These are phyloP conservation scores for Hippoglossus hippoglossus DNA, from an alignment of 2,797 vertebrate genomes.

Conservation along the genomic window DNA sequence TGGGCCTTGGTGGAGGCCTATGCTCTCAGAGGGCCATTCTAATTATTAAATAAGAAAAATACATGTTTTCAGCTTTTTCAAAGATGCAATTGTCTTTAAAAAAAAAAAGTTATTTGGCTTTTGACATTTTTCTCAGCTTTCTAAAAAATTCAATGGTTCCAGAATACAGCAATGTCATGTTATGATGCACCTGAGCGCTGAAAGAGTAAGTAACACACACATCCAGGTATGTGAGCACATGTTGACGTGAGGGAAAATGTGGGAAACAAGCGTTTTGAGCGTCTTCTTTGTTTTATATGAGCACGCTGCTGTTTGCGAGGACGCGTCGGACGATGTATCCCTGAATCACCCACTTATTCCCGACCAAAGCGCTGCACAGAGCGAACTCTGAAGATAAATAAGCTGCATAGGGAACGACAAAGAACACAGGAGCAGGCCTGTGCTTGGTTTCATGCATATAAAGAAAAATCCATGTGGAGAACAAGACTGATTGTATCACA, in stretches of 20 bases:
- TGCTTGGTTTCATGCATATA: conserved; percentile 84
- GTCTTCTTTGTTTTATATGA: background rate
- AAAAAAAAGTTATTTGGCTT: background rate
- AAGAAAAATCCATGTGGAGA: conserved; percentile 83
- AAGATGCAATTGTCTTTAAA: no score
- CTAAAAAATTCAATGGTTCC: no score
- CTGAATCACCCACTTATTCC: conserved; percentile 46
- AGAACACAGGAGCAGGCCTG: conserved; percentile 66
- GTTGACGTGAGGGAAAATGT: no score
- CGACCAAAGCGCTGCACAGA: conserved; percentile 47
- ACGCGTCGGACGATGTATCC: background rate
- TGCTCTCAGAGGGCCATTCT: no score
- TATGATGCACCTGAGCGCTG: background rate
- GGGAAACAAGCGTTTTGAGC: background rate
- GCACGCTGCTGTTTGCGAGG: background rate
- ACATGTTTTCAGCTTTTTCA: no score
- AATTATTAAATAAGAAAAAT: no score
- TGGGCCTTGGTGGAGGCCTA: no score
- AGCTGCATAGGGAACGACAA: conserved; percentile 85
- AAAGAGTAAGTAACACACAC: no score
- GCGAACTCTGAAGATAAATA: conserved; percentile 60
- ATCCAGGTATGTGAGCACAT: background rate
- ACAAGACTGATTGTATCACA: conserved; percentile 85
- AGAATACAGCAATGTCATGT: background rate
- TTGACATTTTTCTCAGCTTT: conserved; percentile 2